A percentile compares a stretch with the other conserved stretches of the same genome.
Conservation (phyloP, 2,888 invertebrate species). For the Agrotis exclamationis region DNA sequence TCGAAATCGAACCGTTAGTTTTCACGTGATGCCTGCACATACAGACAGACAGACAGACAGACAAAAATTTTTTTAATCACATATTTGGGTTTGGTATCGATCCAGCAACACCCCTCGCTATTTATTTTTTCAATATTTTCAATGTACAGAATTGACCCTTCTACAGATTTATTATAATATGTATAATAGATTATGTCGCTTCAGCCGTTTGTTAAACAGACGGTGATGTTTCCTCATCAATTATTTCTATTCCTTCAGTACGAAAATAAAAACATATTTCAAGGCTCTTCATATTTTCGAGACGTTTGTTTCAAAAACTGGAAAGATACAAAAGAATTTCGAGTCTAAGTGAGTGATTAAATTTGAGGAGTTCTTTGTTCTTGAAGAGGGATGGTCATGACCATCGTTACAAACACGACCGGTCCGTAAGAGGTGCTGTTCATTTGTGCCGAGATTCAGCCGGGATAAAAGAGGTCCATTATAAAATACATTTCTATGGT, state of each 20-base stretch:
- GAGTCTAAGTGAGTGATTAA: constrained; percentile 59
- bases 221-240: constrained; percentile 8
- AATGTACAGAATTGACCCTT: too few species aligned
- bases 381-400: constrained; percentile 58
- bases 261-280: constrained; percentile 33
- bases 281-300: constrained; percentile 31
- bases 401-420: constrained; percentile 56
- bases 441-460: constrained; percentile 58
- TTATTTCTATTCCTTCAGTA: constrained; percentile 1
- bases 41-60: too few species aligned
- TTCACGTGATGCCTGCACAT: too few species aligned
- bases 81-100: too few species aligned
- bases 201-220: neutral
- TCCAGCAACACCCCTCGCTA: too few species aligned
- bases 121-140: too few species aligned
- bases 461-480: constrained; percentile 63
- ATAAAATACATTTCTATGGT: constrained; percentile 63
- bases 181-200: too few species aligned
- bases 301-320: constrained; percentile 42
- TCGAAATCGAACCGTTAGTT: too few species aligned
- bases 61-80: too few species aligned
- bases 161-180: too few species aligned
- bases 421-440: constrained; percentile 51
- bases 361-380: constrained; percentile 59
- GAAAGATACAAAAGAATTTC: constrained; percentile 59